A percentile compares a stretch with the other conserved stretches of the same genome.
These are phyloP conservation scores for Helostoma temminkii DNA, from an alignment of 2,797 vertebrate species.

Conservation along the genomic window DNA sequence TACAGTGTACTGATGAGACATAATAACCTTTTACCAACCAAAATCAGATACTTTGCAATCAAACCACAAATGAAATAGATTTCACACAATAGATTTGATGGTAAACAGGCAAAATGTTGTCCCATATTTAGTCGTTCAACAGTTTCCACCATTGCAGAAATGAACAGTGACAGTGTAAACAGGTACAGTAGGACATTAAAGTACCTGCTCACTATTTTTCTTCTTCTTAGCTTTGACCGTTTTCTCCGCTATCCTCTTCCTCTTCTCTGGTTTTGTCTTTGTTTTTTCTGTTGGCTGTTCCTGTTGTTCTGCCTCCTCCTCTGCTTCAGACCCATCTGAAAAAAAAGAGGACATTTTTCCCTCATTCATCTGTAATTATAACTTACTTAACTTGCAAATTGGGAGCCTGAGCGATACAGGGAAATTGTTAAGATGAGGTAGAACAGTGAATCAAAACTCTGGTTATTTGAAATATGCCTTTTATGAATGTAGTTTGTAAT, in stretches of 20 bases:
- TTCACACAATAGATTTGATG: too few relatives aligned
- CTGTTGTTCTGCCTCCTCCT: slow-evolving; percentile 46
- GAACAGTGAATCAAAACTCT: too few relatives aligned
- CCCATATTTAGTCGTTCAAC: too few relatives aligned
- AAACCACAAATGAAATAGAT: too few relatives aligned
- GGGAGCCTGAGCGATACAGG: background rate
- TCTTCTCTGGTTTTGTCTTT: slow-evolving; percentile 71
- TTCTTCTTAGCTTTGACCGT: slow-evolving; percentile 71
- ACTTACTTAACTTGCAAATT: slow-evolving; percentile 4
- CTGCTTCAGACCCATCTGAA: slow-evolving; percentile 65
- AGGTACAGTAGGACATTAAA: background rate
- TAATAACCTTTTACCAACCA: background rate
- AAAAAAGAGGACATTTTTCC: background rate
- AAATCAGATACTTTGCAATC: background rate
- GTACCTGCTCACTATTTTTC: slow-evolving; percentile 72
- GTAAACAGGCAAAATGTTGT: too few relatives aligned
- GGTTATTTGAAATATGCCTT: slow-evolving; percentile 6
- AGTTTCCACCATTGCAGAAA: too few relatives aligned
- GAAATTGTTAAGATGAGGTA: slow-evolving; percentile 6
- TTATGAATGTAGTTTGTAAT: too few relatives aligned
- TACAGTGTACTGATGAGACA: background rate
- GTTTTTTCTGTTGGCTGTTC: slow-evolving; percentile 33
- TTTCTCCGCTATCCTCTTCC: slow-evolving; percentile 65
- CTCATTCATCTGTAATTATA: slow-evolving; percentile 11
- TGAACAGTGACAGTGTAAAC: background rate